phyloP scores from a whole-genome alignment of 2,797 vertebrate species.

The Paramormyrops hopkinsi region DNA sequence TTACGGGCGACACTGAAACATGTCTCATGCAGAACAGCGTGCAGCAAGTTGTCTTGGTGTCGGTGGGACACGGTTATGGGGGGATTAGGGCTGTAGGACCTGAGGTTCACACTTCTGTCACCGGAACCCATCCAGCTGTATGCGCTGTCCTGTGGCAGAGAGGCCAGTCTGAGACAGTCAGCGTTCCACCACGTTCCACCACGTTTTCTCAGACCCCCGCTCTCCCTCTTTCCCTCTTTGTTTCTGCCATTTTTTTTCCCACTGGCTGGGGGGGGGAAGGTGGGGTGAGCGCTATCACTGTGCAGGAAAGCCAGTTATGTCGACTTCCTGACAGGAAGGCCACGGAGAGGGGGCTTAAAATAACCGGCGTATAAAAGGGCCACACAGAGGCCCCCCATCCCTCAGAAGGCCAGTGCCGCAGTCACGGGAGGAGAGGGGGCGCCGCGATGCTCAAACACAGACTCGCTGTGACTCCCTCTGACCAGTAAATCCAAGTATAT shows the following conservation, averaged over 20 bases:
- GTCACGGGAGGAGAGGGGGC: neutral
- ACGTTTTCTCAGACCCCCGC: neutral
- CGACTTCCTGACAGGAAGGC: slow-evolving; percentile 95
- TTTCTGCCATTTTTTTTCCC: slow-evolving; percentile 44
- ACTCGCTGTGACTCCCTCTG: neutral
- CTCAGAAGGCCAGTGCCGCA: neutral
- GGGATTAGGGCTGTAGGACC: neutral
- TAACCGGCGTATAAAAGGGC: slow-evolving; percentile 18
- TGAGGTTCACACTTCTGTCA: neutral
- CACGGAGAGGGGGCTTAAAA: slow-evolving; percentile 68
- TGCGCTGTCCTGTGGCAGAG: neutral
- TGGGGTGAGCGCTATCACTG: slow-evolving; percentile 71
- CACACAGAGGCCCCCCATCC: neutral
- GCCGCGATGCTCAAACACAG: neutral
- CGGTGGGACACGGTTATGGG: neutral
- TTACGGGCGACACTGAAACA: neutral
- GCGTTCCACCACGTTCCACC: neutral
- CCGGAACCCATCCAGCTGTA: neutral
- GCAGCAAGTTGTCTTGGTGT: neutral
- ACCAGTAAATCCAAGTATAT: neutral
- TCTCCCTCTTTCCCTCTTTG: slow-evolving; percentile 15
- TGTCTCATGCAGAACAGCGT: neutral
- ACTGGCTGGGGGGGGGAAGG: slow-evolving; percentile 42
- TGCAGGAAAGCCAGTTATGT: slow-evolving; percentile 87
- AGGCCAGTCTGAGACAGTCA: neutral